Conservation (phyloP, 2,113 vertebrate genomes). For the Euleptes europaea region DNA sequence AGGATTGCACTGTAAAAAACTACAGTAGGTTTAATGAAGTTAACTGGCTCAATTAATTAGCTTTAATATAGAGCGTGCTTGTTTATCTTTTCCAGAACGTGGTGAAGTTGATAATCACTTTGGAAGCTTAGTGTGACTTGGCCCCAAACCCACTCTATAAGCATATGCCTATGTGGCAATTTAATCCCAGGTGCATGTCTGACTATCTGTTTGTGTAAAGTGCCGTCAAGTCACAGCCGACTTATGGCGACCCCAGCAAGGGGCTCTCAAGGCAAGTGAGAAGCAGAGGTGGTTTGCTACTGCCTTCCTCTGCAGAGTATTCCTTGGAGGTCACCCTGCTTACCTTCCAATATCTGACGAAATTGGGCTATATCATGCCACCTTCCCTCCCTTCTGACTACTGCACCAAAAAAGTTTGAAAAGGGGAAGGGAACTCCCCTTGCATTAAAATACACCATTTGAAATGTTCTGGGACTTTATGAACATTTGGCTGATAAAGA, state of each 20-base stretch:
- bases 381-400: too few species aligned
- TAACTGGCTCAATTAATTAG: neutral
- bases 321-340: too few species aligned
- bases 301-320: too few species aligned
- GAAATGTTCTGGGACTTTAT: neutral
- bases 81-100: neutral
- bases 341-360: too few species aligned
- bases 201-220: too few species aligned
- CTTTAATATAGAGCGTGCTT: neutral
- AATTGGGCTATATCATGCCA: too few species aligned
- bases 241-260: too few species aligned
- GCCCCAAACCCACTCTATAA: neutral
- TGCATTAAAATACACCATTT: neutral
- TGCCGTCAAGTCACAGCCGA: too few species aligned
- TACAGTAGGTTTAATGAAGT: neutral
- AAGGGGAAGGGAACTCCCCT: neutral
- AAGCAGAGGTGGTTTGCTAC: too few species aligned
- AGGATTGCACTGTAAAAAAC: too few species aligned
- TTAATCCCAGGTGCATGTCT: neutral
- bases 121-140: neutral
- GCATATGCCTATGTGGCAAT: neutral
- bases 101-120: neutral
- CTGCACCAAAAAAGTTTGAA: neutral
- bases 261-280: too few species aligned
- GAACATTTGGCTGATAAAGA: neutral